phyloP scores from a whole-genome alignment of 2,888 invertebrate genomes.

The Thecophora atra region DNA sequence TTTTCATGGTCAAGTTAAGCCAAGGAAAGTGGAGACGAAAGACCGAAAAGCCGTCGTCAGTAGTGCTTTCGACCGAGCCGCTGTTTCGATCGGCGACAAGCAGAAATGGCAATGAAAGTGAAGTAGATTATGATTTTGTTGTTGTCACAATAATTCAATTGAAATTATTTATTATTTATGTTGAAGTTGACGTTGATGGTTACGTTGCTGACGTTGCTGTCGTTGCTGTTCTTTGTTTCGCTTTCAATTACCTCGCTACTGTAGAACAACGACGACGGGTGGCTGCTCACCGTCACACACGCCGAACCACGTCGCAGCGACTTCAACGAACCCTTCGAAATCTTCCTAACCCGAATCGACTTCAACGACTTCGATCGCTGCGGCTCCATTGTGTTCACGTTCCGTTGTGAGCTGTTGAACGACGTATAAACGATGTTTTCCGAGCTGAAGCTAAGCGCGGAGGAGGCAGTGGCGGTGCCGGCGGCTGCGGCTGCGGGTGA shows the following conservation, averaged over 20 bases:
- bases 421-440: no score
- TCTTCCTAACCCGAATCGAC: constrained; percentile 55
- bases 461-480: background rate
- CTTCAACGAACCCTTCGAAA: constrained; percentile 54
- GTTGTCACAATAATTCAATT: no score
- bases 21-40: constrained; percentile 17
- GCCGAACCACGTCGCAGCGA: constrained; percentile 54
- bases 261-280: constrained; percentile 55
- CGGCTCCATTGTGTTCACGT: constrained; percentile 51
- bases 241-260: constrained; percentile 51
- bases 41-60: background rate
- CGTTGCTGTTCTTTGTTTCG: no score
- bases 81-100: no score
- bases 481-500: background rate
- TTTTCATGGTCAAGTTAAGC: constrained; percentile 45
- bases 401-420: constrained; percentile 24
- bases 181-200: background rate
- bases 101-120: no score
- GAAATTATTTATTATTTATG: background rate
- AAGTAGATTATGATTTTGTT: no score
- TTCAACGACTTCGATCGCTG: constrained; percentile 55
- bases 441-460: background rate
- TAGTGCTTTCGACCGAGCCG: background rate
- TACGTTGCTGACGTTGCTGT: background rate
- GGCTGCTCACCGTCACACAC: constrained; percentile 54